A percentile compares a stretch with the other conserved stretches of the same genome.
phyloP scores from a whole-genome alignment of 92 coral and sea anemone species.

The Scolanthus callimorphus region DNA sequence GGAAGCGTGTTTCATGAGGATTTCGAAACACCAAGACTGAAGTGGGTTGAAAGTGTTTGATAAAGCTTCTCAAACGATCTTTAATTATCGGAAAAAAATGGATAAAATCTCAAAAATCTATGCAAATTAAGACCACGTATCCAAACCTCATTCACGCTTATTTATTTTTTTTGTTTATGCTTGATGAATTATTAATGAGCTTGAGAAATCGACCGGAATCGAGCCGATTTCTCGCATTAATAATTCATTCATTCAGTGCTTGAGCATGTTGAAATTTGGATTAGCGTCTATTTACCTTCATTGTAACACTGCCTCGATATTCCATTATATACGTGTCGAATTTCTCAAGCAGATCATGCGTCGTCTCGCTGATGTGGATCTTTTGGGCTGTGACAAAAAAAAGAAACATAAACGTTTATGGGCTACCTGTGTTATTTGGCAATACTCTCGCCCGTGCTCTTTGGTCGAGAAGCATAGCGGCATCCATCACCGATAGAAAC shows the following conservation, averaged over 20 bases:
- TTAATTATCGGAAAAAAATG: too few relatives aligned
- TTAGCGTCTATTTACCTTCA: constrained; percentile 52
- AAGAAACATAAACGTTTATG: not conserved
- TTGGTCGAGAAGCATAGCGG: not conserved
- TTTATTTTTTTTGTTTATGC: not conserved
- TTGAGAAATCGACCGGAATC: too few relatives aligned
- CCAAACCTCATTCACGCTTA: not conserved
- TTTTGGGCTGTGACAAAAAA: constrained; percentile 29
- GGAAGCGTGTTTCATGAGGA: too few relatives aligned
- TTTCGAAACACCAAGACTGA: too few relatives aligned
- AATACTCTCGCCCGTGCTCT: not conserved
- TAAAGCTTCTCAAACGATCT: too few relatives aligned
- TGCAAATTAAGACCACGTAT: too few relatives aligned
- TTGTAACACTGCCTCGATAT: constrained; percentile 34
- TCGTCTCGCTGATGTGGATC: constrained; percentile 32
- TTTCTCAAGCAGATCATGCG: constrained; percentile 12
- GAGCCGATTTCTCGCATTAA: not conserved
- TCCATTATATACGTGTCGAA: constrained; percentile 12
- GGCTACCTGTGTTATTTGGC: not conserved
- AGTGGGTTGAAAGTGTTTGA: too few relatives aligned
- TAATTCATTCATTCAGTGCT: too few relatives aligned
- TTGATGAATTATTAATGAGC: too few relatives aligned
- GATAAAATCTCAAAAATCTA: too few relatives aligned
- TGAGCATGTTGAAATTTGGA: too few relatives aligned
- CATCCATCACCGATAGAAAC: not conserved